Percentiles rank a stretch among this genome's conserved stretches.
Evolutionary conservation across 2,888 invertebrate species (phyloP).

Genomic region (Drosophila hamatofila): DNA sequence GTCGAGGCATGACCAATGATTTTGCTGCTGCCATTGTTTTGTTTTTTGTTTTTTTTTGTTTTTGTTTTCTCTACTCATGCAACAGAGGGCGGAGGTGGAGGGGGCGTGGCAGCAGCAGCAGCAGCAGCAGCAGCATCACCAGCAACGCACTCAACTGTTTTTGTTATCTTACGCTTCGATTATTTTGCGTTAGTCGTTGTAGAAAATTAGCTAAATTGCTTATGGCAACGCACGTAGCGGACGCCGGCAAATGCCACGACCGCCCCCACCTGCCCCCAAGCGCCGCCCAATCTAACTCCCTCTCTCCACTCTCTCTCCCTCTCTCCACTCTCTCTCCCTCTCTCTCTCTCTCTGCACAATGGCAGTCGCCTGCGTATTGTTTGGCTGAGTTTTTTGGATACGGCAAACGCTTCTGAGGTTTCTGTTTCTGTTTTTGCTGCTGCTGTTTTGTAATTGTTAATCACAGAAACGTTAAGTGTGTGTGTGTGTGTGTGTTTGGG

Average conservation of each 20-base stretch:
- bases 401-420: constrained; percentile 45
- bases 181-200: constrained; percentile 68
- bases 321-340: not conserved
- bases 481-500: constrained; percentile 13
- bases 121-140: constrained; percentile 1
- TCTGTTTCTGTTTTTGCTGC: constrained; percentile 40
- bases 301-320: not conserved
- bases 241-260: constrained; percentile 46
- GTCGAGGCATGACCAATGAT: constrained; percentile 35
- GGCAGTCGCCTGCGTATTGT: constrained; percentile 37
- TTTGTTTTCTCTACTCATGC: not conserved
- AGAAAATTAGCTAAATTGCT: constrained; percentile 81
- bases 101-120: constrained; percentile 13
- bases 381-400: constrained; percentile 41
- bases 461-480: constrained; percentile 64
- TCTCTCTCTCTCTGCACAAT: not conserved
- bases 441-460: constrained; percentile 74
- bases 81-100: not conserved
- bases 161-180: constrained; percentile 73
- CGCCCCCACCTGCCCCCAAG: not conserved
- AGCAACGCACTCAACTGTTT: constrained; percentile 44
- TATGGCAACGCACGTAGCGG: constrained; percentile 80
- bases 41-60: not conserved
- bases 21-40: constrained; percentile 11
- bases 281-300: not conserved